These are phyloP conservation scores for Bubalus kerabau DNA, from an alignment of 2,113 vertebrate genomes.

Conservation along the genomic window DNA sequence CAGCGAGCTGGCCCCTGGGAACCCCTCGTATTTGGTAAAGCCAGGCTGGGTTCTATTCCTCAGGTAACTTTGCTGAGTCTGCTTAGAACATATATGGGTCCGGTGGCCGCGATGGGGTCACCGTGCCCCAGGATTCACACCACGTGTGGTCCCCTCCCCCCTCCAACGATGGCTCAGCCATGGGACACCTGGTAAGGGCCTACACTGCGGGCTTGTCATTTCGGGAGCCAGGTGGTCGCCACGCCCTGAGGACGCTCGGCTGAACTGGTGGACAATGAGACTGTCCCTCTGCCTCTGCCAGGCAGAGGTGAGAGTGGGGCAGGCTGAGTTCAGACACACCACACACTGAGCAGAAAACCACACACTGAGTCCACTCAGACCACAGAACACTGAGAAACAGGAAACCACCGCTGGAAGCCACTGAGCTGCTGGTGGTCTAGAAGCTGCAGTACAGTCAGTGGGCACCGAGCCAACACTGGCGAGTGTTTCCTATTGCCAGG, in stretches of 20 bases:
- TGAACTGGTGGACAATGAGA: not conserved
- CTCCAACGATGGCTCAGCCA: not conserved
- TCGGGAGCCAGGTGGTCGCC: not conserved
- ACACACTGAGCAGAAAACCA: not conserved
- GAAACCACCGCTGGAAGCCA: not conserved
- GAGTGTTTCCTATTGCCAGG: not conserved
- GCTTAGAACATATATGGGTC: not conserved
- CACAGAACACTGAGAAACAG: not conserved
- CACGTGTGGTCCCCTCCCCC: not conserved
- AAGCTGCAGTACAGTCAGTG: not conserved
- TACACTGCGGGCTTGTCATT: not conserved
- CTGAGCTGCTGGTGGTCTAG: not conserved
- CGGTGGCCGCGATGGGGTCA: rapidly evolving
- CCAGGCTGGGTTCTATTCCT: not conserved
- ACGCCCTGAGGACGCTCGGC: not conserved
- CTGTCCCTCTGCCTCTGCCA: not conserved
- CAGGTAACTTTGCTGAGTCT: not conserved
- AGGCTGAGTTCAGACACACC: not conserved
- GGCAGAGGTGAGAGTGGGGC: not conserved
- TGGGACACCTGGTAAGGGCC: too few relatives aligned
- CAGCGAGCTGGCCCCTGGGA: not conserved
- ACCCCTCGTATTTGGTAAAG: not conserved
- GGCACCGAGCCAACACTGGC: not conserved
- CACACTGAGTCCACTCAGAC: not conserved
- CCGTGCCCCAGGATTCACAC: not conserved